A percentile compares a stretch with the other conserved stretches of the same genome.
phyloP scores from a whole-genome alignment of 1,140 invertebrate genomes.

The Drosophila subpulchrella region DNA sequence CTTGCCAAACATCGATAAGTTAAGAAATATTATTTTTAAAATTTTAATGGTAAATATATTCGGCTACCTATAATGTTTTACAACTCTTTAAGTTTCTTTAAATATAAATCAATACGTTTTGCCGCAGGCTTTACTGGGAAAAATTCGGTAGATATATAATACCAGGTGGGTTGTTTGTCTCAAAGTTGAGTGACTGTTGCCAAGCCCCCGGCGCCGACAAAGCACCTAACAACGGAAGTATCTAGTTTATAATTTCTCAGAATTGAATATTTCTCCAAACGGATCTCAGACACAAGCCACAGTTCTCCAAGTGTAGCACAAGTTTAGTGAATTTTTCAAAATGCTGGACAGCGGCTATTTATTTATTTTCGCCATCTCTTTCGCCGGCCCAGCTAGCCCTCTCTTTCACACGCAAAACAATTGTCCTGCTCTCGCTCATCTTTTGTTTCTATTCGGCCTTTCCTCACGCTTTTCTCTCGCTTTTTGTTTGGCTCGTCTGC shows the following conservation, averaged over 20 bases:
- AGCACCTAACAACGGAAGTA: background rate
- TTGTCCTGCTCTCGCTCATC: constrained; percentile 36
- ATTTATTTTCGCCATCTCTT: background rate
- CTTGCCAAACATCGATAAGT: too few species aligned
- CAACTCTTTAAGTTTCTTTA: too few species aligned
- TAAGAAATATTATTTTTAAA: too few species aligned
- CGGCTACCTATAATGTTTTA: too few species aligned
- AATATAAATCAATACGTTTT: too few species aligned
- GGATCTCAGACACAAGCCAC: background rate
- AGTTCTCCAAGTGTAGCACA: background rate
- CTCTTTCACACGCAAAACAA: constrained; percentile 23
- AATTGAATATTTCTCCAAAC: background rate
- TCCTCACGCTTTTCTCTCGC: constrained; percentile 16
- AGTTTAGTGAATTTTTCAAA: background rate
- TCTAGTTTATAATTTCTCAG: constrained; percentile 7
- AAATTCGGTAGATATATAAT: background rate
- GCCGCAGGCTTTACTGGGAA: background rate
- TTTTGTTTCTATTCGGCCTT: constrained; percentile 33
- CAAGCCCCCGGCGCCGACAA: background rate
- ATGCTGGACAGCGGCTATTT: constrained; percentile 7
- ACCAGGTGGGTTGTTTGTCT: constrained; percentile 5
- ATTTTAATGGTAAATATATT: too few species aligned
- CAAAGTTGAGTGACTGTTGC: constrained; percentile 29
- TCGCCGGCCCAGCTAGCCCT: background rate
- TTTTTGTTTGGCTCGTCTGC: constrained; percentile 10